phyloP scores from a whole-genome alignment of 2,797 vertebrate genomes.

The Neosilurus mollespiculum region DNA sequence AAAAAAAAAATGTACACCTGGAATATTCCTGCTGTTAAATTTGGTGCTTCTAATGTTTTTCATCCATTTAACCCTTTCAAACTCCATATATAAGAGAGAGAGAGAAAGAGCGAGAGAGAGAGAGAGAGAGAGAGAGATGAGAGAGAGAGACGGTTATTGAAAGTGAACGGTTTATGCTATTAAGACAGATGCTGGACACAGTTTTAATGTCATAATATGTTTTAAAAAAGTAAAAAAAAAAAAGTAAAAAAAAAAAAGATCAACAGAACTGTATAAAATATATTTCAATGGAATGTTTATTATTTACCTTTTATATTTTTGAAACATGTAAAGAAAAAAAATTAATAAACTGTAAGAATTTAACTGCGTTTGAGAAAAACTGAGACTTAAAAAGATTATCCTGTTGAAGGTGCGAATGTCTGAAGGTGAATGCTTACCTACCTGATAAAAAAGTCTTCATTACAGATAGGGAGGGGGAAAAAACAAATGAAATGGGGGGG shows the following conservation, averaged over 20 bases:
- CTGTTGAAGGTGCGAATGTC: constrained; percentile 75
- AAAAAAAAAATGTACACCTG: not conserved
- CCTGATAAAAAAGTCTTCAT: constrained; percentile 71
- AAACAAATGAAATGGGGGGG: constrained; percentile 55
- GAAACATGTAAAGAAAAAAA: constrained; percentile 74
- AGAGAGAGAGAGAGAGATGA: constrained; percentile 47
- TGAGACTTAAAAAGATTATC: constrained; percentile 70
- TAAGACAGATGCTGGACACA: constrained; percentile 66
- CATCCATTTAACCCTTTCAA: constrained; percentile 3
- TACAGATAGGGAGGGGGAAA: constrained; percentile 70
- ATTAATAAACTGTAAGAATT: constrained; percentile 70
- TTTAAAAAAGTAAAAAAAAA: constrained; percentile 50
- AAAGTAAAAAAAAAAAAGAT: constrained; percentile 52
- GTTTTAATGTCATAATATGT: constrained; percentile 67
- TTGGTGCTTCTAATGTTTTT: not conserved
- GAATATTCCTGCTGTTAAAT: constrained; percentile 22
- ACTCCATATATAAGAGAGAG: constrained; percentile 16
- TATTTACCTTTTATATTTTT: constrained; percentile 81
- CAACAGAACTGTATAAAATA: constrained; percentile 76
- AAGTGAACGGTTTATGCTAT: constrained; percentile 62
- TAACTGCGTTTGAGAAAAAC: constrained; percentile 73
- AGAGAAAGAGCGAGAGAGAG: constrained; percentile 45
- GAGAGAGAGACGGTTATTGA: constrained; percentile 62
- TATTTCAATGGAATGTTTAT: constrained; percentile 82
- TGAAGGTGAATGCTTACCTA: constrained; percentile 79